These are phyloP conservation scores for Centropyge bicolor DNA, from an alignment of 2,797 vertebrate species.

Conservation along the genomic window DNA sequence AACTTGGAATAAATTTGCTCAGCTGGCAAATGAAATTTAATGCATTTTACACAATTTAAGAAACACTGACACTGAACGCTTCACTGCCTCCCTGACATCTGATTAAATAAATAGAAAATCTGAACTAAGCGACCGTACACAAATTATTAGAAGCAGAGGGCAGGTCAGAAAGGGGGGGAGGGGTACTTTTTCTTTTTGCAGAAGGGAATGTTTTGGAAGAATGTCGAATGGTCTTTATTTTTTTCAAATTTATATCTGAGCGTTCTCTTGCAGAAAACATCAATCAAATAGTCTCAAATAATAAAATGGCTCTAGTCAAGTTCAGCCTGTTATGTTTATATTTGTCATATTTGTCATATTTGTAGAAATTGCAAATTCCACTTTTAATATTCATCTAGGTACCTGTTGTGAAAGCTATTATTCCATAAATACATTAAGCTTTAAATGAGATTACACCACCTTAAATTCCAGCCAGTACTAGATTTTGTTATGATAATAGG, in stretches of 20 bases:
- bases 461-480: no score
- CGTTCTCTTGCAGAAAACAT: no score
- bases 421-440: not conserved
- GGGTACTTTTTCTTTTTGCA: not conserved
- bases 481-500: no score
- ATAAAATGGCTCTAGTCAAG: no score
- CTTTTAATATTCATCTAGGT: no score
- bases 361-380: no score
- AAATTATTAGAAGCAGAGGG: not conserved
- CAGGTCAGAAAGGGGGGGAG: not conserved
- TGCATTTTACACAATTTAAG: no score
- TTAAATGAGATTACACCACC: not conserved
- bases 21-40: not conserved
- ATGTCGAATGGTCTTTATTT: not conserved
- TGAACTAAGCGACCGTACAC: not conserved
- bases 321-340: no score
- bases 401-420: not conserved
- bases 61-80: not conserved
- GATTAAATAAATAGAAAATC: not conserved
- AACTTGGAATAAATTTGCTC: not conserved
- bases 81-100: no score
- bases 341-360: no score
- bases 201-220: not conserved
- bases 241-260: not conserved
- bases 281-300: no score